Conservation (phyloP, 2,113 vertebrate species). For the Panthera uncia region DNA sequence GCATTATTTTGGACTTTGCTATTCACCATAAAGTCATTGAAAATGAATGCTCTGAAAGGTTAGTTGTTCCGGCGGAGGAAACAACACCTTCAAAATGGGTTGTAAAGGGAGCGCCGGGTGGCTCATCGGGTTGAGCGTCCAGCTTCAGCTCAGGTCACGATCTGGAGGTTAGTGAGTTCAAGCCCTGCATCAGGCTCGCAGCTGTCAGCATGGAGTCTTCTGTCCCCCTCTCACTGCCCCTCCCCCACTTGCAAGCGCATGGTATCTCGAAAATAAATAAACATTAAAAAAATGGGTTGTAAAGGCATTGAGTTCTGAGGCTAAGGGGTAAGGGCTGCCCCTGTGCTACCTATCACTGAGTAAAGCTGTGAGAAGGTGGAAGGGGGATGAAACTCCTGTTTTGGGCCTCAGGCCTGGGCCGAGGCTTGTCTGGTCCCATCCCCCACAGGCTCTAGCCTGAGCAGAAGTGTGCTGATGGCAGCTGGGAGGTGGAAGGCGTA, state of each 20-base stretch:
- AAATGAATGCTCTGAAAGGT: neutral
- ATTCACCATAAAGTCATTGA: neutral
- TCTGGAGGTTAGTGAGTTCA: neutral
- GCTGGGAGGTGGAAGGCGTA: neutral
- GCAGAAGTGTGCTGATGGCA: neutral
- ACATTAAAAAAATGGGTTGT: neutral
- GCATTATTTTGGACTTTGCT: neutral
- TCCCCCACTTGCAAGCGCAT: too few relatives aligned
- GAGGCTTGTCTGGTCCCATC: accelerated
- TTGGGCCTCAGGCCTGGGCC: neutral
- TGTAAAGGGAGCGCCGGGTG: neutral
- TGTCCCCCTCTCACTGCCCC: neutral
- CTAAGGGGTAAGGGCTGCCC: too few relatives aligned
- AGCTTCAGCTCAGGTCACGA: neutral
- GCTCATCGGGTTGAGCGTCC: accelerated
- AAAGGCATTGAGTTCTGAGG: neutral
- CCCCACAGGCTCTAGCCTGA: neutral
- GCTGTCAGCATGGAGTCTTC: neutral
- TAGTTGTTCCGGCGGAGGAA: neutral
- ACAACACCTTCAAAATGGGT: neutral
- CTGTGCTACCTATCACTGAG: accelerated
- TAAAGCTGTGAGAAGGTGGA: neutral
- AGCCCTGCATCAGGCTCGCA: neutral
- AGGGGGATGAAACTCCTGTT: accelerated
- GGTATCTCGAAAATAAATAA: neutral